Percentiles rank a stretch among this genome's conserved stretches.
phyloP scores from a whole-genome alignment of 2,113 vertebrate species.

The Psophia crepitans region DNA sequence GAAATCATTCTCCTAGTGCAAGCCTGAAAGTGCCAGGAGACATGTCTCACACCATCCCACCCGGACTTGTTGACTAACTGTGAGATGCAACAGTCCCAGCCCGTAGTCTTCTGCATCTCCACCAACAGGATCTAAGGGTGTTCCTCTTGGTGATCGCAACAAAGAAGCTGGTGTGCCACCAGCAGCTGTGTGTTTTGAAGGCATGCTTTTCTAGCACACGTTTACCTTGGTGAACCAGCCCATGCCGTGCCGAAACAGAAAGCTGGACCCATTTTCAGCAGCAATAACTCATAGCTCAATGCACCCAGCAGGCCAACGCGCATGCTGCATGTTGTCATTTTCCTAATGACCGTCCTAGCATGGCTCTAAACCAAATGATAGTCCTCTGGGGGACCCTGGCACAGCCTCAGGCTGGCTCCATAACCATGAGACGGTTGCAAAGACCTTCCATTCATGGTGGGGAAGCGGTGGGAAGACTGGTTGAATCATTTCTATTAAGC shows the following conservation, averaged over 20 bases:
- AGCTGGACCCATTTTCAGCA: background rate
- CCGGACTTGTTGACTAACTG: background rate
- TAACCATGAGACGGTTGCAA: fast-evolving
- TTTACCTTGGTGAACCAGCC: background rate
- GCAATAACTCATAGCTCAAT: background rate
- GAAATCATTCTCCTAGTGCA: background rate
- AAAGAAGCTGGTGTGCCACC: fast-evolving
- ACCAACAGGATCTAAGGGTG: background rate
- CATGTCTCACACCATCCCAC: background rate
- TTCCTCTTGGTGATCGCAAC: background rate
- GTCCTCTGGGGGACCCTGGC: background rate
- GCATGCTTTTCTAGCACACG: fast-evolving
- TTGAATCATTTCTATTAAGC: background rate
- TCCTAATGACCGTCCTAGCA: background rate
- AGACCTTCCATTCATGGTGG: background rate
- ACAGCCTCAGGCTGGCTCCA: background rate
- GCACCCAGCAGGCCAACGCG: background rate
- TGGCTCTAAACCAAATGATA: background rate
- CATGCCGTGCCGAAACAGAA: background rate
- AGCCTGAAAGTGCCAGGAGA: background rate
- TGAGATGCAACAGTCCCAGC: background rate
- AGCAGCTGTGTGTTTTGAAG: background rate
- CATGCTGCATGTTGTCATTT: background rate
- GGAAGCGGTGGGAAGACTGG: background rate
- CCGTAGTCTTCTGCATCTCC: background rate